Conservation (phyloP, 2,113 vertebrate genomes). For the Tragelaphus strepsiceros region DNA sequence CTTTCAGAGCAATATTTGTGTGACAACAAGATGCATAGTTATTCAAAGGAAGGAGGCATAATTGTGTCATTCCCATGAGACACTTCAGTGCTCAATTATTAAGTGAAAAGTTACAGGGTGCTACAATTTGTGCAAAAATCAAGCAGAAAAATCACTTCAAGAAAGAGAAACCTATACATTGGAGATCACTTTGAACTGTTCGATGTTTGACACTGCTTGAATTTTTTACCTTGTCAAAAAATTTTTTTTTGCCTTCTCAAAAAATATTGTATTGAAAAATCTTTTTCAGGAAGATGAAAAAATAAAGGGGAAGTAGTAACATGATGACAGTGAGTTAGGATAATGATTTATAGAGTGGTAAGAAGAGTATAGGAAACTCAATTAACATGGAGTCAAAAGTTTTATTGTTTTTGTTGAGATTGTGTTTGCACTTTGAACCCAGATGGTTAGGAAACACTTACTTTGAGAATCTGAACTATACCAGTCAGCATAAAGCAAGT, state of each 20-base stretch:
- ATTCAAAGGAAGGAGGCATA: neutral
- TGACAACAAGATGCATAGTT: neutral
- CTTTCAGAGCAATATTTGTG: neutral
- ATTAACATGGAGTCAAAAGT: neutral
- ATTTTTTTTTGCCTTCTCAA: neutral
- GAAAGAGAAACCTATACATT: neutral
- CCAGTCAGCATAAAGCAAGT: neutral
- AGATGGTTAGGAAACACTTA: neutral
- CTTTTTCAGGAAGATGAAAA: neutral
- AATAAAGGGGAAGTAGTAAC: neutral
- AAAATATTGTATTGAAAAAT: neutral
- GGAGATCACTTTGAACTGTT: neutral
- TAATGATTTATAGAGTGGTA: neutral
- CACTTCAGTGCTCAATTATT: neutral
- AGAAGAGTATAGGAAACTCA: neutral
- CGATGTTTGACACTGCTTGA: neutral
- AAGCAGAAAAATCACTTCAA: neutral
- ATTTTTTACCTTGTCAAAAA: neutral
- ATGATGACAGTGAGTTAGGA: neutral
- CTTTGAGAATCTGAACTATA: neutral
- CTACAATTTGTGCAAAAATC: neutral
- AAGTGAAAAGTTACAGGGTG: neutral
- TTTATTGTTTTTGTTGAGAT: neutral
- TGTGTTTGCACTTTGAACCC: neutral
- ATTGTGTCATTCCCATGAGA: neutral